A percentile compares a stretch with the other conserved stretches of the same genome.
These are phyloP conservation scores for Drosophila sordidapex DNA, from an alignment of 2,888 invertebrate species.

Conservation along the genomic window DNA sequence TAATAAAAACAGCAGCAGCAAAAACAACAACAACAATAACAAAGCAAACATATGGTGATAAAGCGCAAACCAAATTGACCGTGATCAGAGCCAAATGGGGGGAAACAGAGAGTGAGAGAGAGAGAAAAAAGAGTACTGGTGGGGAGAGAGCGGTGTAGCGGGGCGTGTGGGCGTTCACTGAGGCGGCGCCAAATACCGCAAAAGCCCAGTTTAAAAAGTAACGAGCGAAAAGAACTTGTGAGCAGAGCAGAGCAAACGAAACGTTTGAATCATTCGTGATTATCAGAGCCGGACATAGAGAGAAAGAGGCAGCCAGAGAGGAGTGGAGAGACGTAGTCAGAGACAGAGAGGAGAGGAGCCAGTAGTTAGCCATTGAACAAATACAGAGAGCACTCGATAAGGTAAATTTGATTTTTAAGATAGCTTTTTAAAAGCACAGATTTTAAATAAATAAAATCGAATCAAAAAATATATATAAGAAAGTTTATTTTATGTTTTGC, in stretches of 20 bases:
- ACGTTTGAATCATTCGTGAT: slow-evolving; percentile 51
- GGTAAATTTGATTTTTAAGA: not conserved
- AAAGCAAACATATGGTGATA: slow-evolving; percentile 25
- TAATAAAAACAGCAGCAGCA: slow-evolving; percentile 23
- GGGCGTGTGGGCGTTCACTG: slow-evolving; percentile 49
- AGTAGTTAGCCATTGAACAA: too few relatives aligned
- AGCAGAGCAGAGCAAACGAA: slow-evolving; percentile 62
- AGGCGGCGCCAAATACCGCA: slow-evolving; percentile 64
- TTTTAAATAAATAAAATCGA: not conserved
- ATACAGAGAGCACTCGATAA: slow-evolving; percentile 4
- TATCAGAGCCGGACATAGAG: slow-evolving; percentile 45
- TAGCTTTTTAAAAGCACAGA: not conserved
- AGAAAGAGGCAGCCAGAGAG: slow-evolving; percentile 1
- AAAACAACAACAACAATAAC: slow-evolving; percentile 24
- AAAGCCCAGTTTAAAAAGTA: slow-evolving; percentile 47
- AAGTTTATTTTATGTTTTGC: not conserved
- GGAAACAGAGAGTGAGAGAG: not conserved
- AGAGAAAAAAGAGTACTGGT: too few relatives aligned
- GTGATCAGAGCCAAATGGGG: slow-evolving; percentile 28
- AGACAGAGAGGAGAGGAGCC: not conserved
- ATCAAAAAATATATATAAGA: not conserved
- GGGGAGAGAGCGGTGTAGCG: slow-evolving; percentile 7
- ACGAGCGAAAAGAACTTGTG: slow-evolving; percentile 48
- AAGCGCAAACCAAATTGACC: slow-evolving; percentile 59
- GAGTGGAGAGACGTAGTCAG: not conserved